phyloP scores from a whole-genome alignment of 1,140 invertebrate genomes.

The Manduca sexta region DNA sequence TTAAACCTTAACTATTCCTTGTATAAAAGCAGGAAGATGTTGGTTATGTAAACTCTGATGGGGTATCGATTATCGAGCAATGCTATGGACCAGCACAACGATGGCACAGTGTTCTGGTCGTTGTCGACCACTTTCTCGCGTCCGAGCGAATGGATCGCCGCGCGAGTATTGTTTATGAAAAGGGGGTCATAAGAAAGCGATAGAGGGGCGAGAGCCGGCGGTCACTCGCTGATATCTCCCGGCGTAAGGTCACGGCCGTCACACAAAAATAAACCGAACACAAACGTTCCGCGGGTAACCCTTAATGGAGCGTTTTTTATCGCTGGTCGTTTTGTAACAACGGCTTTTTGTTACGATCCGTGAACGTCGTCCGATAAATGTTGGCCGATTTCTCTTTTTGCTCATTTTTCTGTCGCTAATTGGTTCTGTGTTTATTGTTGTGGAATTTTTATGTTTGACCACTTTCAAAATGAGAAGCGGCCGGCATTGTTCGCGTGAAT shows the following conservation, averaged over 20 bases:
- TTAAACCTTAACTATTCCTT: too few relatives aligned
- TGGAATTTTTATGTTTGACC: conserved; percentile 20
- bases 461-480: conserved; percentile 23
- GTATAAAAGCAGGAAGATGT: too few relatives aligned
- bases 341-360: conserved; percentile 28
- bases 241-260: conserved; percentile 61
- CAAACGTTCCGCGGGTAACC: conserved; percentile 25
- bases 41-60: too few relatives aligned
- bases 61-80: too few relatives aligned
- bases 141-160: conserved; percentile 34
- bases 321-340: conserved; percentile 33
- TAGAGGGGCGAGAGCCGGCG: conserved; percentile 38
- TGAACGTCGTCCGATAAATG: conserved; percentile 26
- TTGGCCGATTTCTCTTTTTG: conserved; percentile 38
- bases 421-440: conserved; percentile 20
- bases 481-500: conserved; percentile 19
- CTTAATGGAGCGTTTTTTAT: conserved; percentile 23
- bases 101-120: background rate
- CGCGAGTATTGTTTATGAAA: conserved; percentile 69
- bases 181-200: conserved; percentile 70
- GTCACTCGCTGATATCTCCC: conserved; percentile 55
- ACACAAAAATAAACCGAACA: conserved; percentile 30
- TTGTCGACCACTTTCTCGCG: conserved; percentile 59
- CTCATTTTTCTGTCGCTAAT: conserved; percentile 29
- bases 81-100: background rate